phyloP scores from a whole-genome alignment of 2,113 vertebrate genomes.

The Lontra canadensis region DNA sequence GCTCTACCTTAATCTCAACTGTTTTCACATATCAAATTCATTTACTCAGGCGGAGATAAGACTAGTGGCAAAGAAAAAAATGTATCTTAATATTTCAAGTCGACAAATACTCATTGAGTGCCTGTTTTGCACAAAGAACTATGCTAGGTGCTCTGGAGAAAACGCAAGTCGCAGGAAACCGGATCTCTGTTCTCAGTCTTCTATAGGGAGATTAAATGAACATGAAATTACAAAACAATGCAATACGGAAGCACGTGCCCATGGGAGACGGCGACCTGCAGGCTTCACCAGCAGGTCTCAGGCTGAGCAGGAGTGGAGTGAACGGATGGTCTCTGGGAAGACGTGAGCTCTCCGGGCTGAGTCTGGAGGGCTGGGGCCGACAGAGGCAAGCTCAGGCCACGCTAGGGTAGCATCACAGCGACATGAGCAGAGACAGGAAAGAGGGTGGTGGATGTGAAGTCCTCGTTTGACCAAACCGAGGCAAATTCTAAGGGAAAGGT shows the following conservation, averaged over 20 bases:
- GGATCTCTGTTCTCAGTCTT: conserved; percentile 26
- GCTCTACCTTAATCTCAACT: conserved; percentile 56
- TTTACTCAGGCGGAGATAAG: conserved; percentile 66
- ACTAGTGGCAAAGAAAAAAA: conserved; percentile 39
- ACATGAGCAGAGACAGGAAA: background rate
- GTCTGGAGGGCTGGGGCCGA: background rate
- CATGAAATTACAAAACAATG: conserved; percentile 3
- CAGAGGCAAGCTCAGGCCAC: background rate
- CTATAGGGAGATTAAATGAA: background rate
- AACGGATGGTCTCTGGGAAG: background rate
- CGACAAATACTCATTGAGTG: background rate
- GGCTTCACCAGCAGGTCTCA: background rate
- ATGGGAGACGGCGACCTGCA: background rate
- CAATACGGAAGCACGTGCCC: background rate
- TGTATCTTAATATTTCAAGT: conserved; percentile 52
- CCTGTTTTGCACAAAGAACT: conserved; percentile 11
- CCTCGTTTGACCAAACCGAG: background rate
- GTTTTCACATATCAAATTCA: background rate
- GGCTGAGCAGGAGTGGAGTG: background rate
- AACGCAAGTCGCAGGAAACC: background rate
- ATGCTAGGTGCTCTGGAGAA: background rate
- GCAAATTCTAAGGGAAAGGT: background rate
- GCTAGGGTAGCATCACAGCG: background rate
- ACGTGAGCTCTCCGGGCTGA: background rate
- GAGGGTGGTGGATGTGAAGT: background rate